These are phyloP conservation scores for Potamarius usumacintae DNA, from an alignment of 2,113 vertebrate genomes.

Conservation along the genomic window DNA sequence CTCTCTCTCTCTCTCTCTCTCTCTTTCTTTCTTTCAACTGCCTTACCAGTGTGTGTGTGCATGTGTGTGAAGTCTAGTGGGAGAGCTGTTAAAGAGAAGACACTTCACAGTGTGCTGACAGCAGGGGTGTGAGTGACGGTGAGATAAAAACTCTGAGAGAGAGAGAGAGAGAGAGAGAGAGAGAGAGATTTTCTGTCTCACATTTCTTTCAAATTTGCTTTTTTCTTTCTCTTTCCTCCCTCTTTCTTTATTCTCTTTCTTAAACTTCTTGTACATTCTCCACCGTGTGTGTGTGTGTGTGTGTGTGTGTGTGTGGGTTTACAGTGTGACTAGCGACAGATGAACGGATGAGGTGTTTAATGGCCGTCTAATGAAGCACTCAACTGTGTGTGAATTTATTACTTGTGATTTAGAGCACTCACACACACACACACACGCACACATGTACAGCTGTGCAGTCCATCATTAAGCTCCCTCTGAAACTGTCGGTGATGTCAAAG, in stretches of 20 bases:
- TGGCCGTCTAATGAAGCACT: neutral
- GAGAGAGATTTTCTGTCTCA: neutral
- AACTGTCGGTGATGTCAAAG: neutral
- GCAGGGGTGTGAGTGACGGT: constrained; percentile 27
- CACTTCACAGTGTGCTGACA: constrained; percentile 31
- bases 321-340: neutral
- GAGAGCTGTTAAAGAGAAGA: constrained; percentile 38
- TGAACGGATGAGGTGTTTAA: constrained; percentile 4
- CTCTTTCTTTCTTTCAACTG: too few relatives aligned
- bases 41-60: neutral
- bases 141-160: constrained; percentile 18
- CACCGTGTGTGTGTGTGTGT: neutral
- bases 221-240: neutral
- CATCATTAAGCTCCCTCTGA: neutral
- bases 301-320: neutral
- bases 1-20: neutral
- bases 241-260: neutral
- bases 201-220: neutral
- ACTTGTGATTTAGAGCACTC: neutral
- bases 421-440: constrained; percentile 3
- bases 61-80: constrained; percentile 9
- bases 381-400: constrained; percentile 18
- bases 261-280: neutral
- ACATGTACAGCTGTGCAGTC: neutral
- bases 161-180: constrained; percentile 5